Evolutionary conservation across 2,888 invertebrate genomes (phyloP), one percentile per base, ranked within the genome.

Genomic region (Rhimphoctona megacephalus): DNA sequence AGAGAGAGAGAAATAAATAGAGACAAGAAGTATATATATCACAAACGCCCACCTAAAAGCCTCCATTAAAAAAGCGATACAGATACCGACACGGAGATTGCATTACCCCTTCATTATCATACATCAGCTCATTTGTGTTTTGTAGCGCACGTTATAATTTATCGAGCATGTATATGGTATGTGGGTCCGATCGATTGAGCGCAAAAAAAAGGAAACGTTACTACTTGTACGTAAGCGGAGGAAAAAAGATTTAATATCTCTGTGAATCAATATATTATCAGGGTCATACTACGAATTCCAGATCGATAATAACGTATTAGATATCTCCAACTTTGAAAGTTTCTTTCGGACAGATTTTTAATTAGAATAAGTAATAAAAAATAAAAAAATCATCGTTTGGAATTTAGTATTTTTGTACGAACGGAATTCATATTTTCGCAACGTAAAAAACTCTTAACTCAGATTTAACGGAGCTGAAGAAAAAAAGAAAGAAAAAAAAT

Each of bases 41-140:
- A 81, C 52, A 43, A 52, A 85, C 79, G 85, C 82, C 74, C 85
- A 82, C 85, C 79, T 79, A 82, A 85, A 82, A 85, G 82, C 30
- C 78, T 82, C 81, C 49, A 64, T 74, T 64, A 49, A 61, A 54
- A 69, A 46, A 54, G 33, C 81, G 73, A 73, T 72, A 73, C 49
- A 64, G 61, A 85, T 85, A 69, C 78, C 67, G 66, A 72, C 77
- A 73, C 61, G 61, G 25, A 77, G 73, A 81, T 81, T 85, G 81
- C 81, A 78, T 70, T 72, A 64, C 83, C 72, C 81, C 43, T 79
- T 81, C 78, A 78, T 85, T 73, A 81, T 78, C 67, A 81, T 67
- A 73, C 66, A 46, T 54, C 81, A 73, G 78, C 83, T 77, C 69
- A 46, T 81, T 81, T 76, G 70, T 77, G 61, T 85, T 72, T 76